Evolutionary conservation across 2,888 invertebrate species (phyloP), one percentile per base, ranked within the genome.

Genomic region (Hydroisotoma schaefferi): DNA sequence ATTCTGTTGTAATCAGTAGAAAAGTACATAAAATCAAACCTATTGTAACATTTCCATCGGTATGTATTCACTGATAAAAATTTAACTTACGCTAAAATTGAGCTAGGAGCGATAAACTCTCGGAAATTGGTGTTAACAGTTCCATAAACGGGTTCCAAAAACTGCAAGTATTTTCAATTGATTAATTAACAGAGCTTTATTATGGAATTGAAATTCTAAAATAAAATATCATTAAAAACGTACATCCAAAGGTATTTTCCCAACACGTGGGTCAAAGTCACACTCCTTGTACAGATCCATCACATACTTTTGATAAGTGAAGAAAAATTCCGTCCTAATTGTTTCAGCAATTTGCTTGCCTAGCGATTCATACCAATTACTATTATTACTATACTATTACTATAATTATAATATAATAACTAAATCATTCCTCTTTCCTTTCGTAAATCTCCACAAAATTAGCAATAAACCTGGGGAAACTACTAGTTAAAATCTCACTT

Each of bases 51-150:
- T 43, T 12, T 12, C 20, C 20, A 43, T n/a, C 43, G 20, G 6
- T 18, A 43, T n/a, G 43, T 6, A 6, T 10, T 43, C 6, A 12
- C 18, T 15, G 18, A 20, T 43, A 43, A 43, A 15, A 43, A 20
- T 43, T 43, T 43, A 18, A 54, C 53, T 52, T 60, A 66, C 63
- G 61, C 67, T 44, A 67, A 27, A 29, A 94, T 93, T 67, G 94
- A 91, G 71, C 94, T 94, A 43, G 94, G 94, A 18, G 94, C 94
- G 58, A 94, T 94, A 78, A 94, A 95, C 77, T 94, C 92, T n/a
- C 59, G 44, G 55, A 63, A 63, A 29, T 59, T 60, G 18, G 63
- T 63, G 28, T 63, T 63, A 1, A 61, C 61, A 4, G 58, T 57
- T 57, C 67, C 67, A 49, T 67, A 67, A 52, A 63, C 55, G 6